Evolutionary conservation across 2,888 invertebrate genomes (phyloP).

Genomic region (Esperia sulphurella): DNA sequence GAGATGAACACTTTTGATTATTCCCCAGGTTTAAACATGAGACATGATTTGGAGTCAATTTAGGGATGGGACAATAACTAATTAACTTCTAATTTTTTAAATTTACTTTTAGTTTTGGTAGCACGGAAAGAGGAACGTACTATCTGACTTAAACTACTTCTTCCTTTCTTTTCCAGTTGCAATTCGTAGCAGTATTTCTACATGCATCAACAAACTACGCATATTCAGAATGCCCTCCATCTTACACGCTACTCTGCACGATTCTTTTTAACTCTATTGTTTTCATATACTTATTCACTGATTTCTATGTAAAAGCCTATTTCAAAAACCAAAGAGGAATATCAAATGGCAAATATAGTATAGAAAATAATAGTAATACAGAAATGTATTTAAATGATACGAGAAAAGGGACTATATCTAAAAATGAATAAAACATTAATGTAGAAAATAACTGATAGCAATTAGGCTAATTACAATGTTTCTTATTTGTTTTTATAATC

Average conservation of each 20-base stretch:
- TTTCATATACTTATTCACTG: conserved; percentile 34
- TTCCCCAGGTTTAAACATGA: no score
- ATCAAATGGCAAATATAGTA: background rate
- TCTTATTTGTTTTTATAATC: no score
- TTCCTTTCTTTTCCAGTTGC: conserved; percentile 30
- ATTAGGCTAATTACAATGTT: no score
- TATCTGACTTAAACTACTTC: no score
- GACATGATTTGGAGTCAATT: no score
- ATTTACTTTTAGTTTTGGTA: no score
- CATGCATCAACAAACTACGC: conserved; percentile 25
- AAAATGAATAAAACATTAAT: background rate
- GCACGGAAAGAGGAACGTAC: no score
- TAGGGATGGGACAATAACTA: no score
- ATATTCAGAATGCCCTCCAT: conserved; percentile 35
- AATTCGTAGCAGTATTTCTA: conserved; percentile 28
- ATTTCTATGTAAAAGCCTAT: conserved; percentile 35
- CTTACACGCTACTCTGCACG: conserved; percentile 19
- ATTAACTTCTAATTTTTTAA: no score
- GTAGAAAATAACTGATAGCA: no score
- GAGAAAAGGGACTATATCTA: background rate
- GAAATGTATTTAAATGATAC: background rate
- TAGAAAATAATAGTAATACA: background rate
- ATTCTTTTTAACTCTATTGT: conserved; percentile 23
- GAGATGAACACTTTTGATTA: no score
- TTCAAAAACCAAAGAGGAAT: background rate